Evolutionary conservation across 2,113 vertebrate genomes (phyloP).

Genomic region (Hassar affinis): DNA sequence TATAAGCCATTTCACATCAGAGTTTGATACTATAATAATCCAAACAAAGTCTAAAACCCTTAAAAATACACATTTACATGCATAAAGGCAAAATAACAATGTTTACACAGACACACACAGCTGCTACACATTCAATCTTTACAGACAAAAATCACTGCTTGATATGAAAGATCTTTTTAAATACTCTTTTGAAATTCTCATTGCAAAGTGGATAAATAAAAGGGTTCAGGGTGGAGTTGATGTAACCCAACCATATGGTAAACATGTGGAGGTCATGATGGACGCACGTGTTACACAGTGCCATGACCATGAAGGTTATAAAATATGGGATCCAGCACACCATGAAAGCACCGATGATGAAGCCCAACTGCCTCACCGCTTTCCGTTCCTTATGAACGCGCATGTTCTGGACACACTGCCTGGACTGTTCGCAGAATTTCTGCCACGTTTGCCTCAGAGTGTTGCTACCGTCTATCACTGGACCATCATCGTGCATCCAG

Average conservation of each 20-base stretch:
- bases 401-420: slow-evolving; percentile 70
- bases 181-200: slow-evolving; percentile 90
- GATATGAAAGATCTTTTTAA: slow-evolving; percentile 84
- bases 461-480: slow-evolving; percentile 58
- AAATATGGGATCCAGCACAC: slow-evolving; percentile 97
- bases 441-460: slow-evolving; percentile 81
- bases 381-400: slow-evolving; percentile 84
- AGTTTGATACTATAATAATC: not conserved
- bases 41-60: not conserved
- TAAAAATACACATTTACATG: slow-evolving; percentile 12
- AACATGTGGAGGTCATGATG: slow-evolving; percentile 82
- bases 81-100: not conserved
- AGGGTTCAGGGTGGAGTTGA: slow-evolving; percentile 94
- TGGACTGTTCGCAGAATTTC: slow-evolving; percentile 75
- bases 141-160: slow-evolving; percentile 3
- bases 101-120: not conserved
- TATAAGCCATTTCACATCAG: not conserved
- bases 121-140: not conserved
- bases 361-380: slow-evolving; percentile 89
- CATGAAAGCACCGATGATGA: slow-evolving; percentile 89
- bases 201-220: slow-evolving; percentile 96
- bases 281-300: slow-evolving; percentile 77
- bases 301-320: slow-evolving; percentile 87
- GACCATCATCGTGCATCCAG: slow-evolving; percentile 62
- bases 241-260: slow-evolving; percentile 94